Conservation (phyloP, 1,140 invertebrate species). For the Ericerus pela region DNA sequence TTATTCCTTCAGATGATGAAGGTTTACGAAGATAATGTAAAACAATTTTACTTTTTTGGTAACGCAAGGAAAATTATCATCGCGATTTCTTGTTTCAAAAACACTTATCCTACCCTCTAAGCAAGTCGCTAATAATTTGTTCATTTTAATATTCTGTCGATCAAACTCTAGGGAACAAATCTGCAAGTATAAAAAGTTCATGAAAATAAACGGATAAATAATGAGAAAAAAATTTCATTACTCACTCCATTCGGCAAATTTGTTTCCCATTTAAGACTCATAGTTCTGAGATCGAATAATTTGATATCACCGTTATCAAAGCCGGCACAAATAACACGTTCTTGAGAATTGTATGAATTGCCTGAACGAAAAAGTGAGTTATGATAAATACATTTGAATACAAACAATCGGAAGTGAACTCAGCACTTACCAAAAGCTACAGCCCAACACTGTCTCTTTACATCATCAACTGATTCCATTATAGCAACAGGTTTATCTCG, state of each 20-base stretch:
- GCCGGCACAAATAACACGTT: slow-evolving; percentile 72
- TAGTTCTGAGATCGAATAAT: slow-evolving; percentile 78
- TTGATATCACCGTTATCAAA: slow-evolving; percentile 96
- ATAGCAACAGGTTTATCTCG: slow-evolving; percentile 73
- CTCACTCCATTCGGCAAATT: slow-evolving; percentile 83
- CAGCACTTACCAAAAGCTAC: slow-evolving; percentile 55
- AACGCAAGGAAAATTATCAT: not conserved
- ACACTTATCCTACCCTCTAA: slow-evolving; percentile 85
- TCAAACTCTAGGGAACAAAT: slow-evolving; percentile 85
- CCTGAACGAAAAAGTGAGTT: slow-evolving; percentile 30
- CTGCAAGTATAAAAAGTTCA: slow-evolving; percentile 31
- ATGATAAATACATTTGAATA: not conserved
- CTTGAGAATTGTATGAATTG: slow-evolving; percentile 70
- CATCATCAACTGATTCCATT: slow-evolving; percentile 58
- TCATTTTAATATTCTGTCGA: slow-evolving; percentile 85
- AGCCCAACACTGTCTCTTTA: slow-evolving; percentile 66
- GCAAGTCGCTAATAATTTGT: slow-evolving; percentile 83
- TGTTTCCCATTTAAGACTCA: slow-evolving; percentile 75
- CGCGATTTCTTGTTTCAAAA: slow-evolving; percentile 49
- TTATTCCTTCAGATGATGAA: slow-evolving; percentile 11
- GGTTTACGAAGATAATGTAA: slow-evolving; percentile 1
- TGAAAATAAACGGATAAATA: not conserved
- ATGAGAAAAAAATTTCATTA: not conserved
- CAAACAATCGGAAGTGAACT: not conserved
- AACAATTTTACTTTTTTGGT: not conserved